A percentile compares a stretch with the other conserved stretches of the same genome.
Conservation (phyloP, 2,888 invertebrate species). For the Acanthopleura granulata region DNA sequence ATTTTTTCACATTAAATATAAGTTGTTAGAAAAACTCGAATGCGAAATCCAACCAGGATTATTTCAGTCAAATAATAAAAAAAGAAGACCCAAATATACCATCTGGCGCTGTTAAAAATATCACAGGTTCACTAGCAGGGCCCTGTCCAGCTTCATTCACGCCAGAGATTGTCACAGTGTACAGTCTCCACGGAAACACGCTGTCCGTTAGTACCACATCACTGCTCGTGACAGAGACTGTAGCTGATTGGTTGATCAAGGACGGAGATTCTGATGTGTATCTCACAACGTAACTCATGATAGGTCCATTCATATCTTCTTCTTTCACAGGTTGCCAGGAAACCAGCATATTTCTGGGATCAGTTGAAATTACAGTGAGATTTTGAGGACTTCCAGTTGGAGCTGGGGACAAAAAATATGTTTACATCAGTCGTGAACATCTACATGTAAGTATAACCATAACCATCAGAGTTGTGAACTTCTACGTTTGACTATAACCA, state of each 20-base stretch:
- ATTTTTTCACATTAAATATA: too few relatives aligned
- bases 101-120: conserved; percentile 42
- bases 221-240: neutral
- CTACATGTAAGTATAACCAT: too few relatives aligned
- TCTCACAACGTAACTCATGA: neutral
- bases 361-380: neutral
- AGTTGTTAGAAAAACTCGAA: too few relatives aligned
- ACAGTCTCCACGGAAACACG: conserved; percentile 52
- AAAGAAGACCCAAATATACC: conserved; percentile 32
- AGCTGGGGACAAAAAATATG: neutral
- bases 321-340: neutral
- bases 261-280: neutral
- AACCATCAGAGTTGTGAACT: too few relatives aligned
- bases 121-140: conserved; percentile 34
- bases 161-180: conserved; percentile 43
- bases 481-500: too few relatives aligned
- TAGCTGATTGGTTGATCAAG: neutral
- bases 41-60: too few relatives aligned
- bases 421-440: neutral
- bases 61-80: too few relatives aligned
- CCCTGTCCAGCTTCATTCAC: conserved; percentile 52
- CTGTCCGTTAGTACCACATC: neutral
- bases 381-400: conserved; percentile 12
- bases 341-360: neutral
- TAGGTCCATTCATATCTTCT: conserved; percentile 14